These are phyloP conservation scores for Liolophura sinensis DNA, from an alignment of 1,140 invertebrate genomes.

Conservation along the genomic window DNA sequence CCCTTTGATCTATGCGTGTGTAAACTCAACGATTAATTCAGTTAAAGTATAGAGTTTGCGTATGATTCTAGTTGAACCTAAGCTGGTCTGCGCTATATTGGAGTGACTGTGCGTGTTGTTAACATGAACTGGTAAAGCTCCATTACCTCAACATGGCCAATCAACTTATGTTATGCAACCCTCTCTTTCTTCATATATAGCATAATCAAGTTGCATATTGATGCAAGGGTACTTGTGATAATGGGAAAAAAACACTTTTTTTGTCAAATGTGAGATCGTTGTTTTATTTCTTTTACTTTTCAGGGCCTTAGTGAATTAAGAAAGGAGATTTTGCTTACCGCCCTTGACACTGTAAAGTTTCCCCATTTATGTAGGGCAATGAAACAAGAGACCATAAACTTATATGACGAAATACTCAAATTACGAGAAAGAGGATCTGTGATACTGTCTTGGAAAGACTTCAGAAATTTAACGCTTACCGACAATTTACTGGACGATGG, in stretches of 20 bases:
- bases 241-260: background rate
- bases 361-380: constrained; percentile 12
- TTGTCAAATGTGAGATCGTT: background rate
- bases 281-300: background rate
- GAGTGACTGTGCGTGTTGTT: no score
- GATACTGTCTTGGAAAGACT: constrained; percentile 17
- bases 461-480: constrained; percentile 1
- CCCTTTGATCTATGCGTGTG: no score
- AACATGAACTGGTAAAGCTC: no score
- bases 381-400: constrained; percentile 6
- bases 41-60: no score
- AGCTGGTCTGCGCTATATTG: no score
- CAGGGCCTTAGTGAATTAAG: constrained; percentile 20
- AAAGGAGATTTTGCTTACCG: constrained; percentile 12
- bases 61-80: no score
- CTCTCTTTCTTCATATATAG: no score
- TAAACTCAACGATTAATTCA: no score
- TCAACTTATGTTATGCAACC: no score
- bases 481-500: background rate
- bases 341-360: constrained; percentile 5
- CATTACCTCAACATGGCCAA: no score
- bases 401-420: constrained; percentile 22
- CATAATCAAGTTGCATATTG: no score
- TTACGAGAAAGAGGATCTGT: constrained; percentile 14
- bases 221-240: no score